A percentile compares a stretch with the other conserved stretches of the same genome.
Evolutionary conservation across 92 coral and sea anemone genomes (phyloP).

Genomic region (Micromussa lordhowensis): DNA sequence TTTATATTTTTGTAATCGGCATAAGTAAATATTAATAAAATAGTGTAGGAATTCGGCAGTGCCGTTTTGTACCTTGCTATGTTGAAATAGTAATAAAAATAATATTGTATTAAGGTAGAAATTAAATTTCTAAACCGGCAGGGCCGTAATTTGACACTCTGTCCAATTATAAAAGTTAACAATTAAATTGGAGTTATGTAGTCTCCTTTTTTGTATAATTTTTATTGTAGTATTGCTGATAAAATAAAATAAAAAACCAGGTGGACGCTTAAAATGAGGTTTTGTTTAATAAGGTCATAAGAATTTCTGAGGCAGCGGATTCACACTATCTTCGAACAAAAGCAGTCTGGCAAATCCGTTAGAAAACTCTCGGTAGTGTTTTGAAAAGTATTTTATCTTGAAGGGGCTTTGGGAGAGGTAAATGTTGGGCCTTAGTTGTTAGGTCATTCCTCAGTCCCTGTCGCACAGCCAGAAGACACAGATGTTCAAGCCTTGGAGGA

Average conservation of each 20-base stretch:
- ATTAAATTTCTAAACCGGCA: no score
- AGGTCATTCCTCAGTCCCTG: constrained; percentile 38
- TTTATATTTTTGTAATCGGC: constrained; percentile 28
- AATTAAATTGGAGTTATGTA: neutral
- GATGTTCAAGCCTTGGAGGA: constrained; percentile 52
- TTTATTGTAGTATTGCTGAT: neutral
- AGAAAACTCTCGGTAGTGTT: constrained; percentile 46
- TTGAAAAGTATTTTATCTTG: constrained; percentile 67
- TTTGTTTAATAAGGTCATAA: neutral
- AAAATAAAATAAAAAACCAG: neutral
- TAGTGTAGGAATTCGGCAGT: neutral
- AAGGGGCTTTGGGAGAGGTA: constrained; percentile 47
- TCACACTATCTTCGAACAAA: neutral
- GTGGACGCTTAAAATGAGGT: neutral
- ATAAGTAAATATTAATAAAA: neutral
- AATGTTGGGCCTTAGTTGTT: constrained; percentile 3
- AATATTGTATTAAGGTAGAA: neutral
- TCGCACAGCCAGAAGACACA: constrained; percentile 53
- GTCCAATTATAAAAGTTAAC: neutral
- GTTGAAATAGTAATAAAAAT: neutral
- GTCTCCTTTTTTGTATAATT: neutral
- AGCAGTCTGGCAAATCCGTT: neutral
- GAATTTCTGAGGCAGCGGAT: neutral
- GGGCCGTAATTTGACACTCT: neutral
- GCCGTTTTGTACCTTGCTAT: constrained; percentile 16